phyloP scores from a whole-genome alignment of 2,797 vertebrate genomes.

The Bradypodion pumilum region DNA sequence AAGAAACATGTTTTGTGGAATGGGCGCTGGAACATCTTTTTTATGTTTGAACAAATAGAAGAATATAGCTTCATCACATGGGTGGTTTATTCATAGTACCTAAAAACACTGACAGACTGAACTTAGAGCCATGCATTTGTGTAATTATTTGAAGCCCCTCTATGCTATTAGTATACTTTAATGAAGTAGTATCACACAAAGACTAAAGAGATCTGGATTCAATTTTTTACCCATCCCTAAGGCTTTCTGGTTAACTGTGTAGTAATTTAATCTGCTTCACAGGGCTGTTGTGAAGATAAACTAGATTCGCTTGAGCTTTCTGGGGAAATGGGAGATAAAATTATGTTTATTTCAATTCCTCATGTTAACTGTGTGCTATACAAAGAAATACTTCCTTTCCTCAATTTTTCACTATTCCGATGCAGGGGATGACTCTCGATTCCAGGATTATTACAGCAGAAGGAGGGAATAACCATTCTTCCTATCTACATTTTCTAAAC shows the following conservation, averaged over 20 bases:
- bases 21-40: not conserved
- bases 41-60: too few relatives aligned
- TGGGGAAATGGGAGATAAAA: not conserved
- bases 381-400: too few relatives aligned
- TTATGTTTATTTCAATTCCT: not conserved
- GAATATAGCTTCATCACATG: too few relatives aligned
- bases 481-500: too few relatives aligned
- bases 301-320: not conserved
- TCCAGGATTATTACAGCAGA: too few relatives aligned
- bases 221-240: too few relatives aligned
- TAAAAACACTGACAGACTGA: not conserved
- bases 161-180: not conserved
- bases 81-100: too few relatives aligned
- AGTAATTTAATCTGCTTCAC: not conserved
- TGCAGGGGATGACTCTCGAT: too few relatives aligned
- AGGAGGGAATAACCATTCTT: too few relatives aligned
- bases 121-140: not conserved
- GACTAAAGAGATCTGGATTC: not conserved
- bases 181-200: not conserved
- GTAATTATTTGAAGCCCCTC: not conserved
- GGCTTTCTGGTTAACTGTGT: too few relatives aligned
- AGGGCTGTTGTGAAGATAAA: not conserved
- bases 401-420: too few relatives aligned
- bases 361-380: too few relatives aligned
- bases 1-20: not conserved